Conservation (phyloP, 2,113 vertebrate species). For the Microcebus jonahi region DNA sequence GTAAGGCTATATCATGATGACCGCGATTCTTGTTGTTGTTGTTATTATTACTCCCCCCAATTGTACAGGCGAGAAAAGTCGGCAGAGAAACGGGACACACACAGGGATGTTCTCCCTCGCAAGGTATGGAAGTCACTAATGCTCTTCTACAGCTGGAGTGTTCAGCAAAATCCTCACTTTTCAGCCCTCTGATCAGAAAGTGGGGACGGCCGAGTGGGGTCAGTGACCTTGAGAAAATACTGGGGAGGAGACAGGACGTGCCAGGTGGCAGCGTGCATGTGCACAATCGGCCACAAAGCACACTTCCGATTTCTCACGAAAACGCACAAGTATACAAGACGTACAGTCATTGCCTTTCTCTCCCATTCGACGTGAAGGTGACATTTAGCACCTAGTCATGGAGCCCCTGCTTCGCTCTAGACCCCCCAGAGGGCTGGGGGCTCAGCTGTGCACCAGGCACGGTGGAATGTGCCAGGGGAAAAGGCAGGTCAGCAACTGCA, state of each 20-base stretch:
- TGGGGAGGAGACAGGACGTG: too few relatives aligned
- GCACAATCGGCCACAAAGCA: not conserved
- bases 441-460: not conserved
- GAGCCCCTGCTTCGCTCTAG: rapidly evolving
- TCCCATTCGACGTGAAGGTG: too few relatives aligned
- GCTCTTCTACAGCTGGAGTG: not conserved
- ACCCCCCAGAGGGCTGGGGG: too few relatives aligned
- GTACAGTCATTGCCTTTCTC: rapidly evolving
- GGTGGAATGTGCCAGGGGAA: rapidly evolving
- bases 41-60: not conserved
- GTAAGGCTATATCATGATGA: too few relatives aligned
- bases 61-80: rapidly evolving
- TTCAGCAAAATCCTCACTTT: not conserved
- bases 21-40: rapidly evolving
- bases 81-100: not conserved
- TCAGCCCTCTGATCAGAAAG: too few relatives aligned
- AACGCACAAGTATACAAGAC: rapidly evolving
- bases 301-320: not conserved
- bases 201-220: rapidly evolving
- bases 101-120: rapidly evolving
- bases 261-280: too few relatives aligned
- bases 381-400: rapidly evolving
- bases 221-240: not conserved
- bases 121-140: too few relatives aligned
- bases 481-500: rapidly evolving